Percentiles rank a stretch among this genome's conserved stretches.
These are phyloP conservation scores for Streptopelia turtur DNA, from an alignment of 2,797 vertebrate genomes.

Conservation along the genomic window DNA sequence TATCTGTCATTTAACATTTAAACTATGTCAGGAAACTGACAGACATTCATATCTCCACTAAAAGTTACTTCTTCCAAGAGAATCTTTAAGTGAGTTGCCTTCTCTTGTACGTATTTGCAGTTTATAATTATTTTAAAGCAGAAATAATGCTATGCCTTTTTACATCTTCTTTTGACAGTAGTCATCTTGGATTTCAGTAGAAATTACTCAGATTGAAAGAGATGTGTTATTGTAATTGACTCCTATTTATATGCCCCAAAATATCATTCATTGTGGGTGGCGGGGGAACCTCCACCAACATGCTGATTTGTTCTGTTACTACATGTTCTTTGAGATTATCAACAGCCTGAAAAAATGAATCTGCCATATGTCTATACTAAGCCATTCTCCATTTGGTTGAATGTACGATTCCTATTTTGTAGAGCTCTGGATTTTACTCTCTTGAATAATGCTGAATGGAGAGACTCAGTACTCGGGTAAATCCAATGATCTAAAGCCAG, in stretches of 20 bases:
- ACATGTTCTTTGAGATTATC: conserved; percentile 70
- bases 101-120: background rate
- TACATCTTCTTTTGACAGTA: conserved; percentile 3
- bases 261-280: conserved; percentile 64
- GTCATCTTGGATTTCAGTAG: conserved; percentile 26
- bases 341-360: conserved; percentile 60
- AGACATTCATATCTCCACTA: background rate
- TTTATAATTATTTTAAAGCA: conserved; percentile 8
- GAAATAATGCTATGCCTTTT: background rate
- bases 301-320: conserved; percentile 72
- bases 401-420: conserved; percentile 48
- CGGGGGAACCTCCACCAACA: conserved; percentile 66
- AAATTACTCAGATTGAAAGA: conserved; percentile 57
- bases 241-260: conserved; percentile 68
- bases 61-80: background rate
- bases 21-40: background rate
- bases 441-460: conserved; percentile 24
- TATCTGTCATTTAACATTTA: background rate
- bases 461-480: background rate
- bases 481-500: background rate
- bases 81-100: background rate
- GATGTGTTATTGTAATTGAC: conserved; percentile 61
- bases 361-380: conserved; percentile 67
- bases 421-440: conserved; percentile 17
- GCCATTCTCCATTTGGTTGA: conserved; percentile 55